These are phyloP conservation scores for Trichopoda pennipes DNA, from an alignment of 2,888 invertebrate species.

Conservation along the genomic window DNA sequence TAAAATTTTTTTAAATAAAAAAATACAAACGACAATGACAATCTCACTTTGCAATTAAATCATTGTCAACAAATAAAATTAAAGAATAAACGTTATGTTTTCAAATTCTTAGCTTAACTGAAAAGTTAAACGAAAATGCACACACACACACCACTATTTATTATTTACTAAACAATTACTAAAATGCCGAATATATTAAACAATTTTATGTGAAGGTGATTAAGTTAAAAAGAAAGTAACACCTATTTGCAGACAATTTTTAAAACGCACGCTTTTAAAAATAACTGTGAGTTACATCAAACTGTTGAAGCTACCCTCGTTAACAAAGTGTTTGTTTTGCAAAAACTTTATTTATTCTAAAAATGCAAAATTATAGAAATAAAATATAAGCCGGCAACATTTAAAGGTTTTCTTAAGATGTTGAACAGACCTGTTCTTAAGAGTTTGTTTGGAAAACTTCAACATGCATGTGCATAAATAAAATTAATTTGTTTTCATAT, in stretches of 20 bases:
- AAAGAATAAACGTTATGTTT: background rate
- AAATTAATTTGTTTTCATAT: no score
- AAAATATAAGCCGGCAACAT: no score
- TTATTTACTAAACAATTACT: background rate
- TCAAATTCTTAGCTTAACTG: background rate
- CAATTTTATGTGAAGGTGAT: background rate
- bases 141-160: background rate
- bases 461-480: no score
- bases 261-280: background rate
- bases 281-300: no score
- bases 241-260: constrained; percentile 24
- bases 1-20: constrained; percentile 13
- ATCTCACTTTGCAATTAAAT: constrained; percentile 56
- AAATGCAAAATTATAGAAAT: no score
- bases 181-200: constrained; percentile 3
- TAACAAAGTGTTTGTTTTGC: no score
- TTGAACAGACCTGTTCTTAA: no score
- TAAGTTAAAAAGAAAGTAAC: background rate
- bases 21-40: background rate
- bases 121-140: background rate
- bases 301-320: no score
- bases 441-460: no score
- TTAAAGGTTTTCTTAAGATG: no score
- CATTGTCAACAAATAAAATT: constrained; percentile 45
- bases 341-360: no score